Evolutionary conservation across 2,888 invertebrate genomes (phyloP), one percentile per base, ranked within the genome.

Genomic region (Agrotis ipsilon): DNA sequence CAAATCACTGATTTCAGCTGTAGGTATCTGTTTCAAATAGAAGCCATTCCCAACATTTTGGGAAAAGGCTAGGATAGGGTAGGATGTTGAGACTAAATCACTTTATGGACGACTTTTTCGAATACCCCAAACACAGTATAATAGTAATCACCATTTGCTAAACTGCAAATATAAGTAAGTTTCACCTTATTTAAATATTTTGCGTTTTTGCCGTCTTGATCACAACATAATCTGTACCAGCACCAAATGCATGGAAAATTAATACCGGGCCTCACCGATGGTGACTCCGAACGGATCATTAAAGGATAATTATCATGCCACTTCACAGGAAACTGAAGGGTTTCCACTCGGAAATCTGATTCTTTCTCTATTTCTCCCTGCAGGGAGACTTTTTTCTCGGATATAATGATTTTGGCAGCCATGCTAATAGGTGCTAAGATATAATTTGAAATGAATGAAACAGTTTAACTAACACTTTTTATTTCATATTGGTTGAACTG

Each of bases 241-340:
- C 89, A 88, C 82, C 86, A 90, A 92, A 93, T 94, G 94, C 92
- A 94, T 91, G 91, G 86, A 90, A 89, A 89, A 93, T 93, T 92
- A 94, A 94, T 93, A 92, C 92, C 86, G 88, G 86, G 89, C 90
- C 87, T 89, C 87, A 87, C 91, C 94, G 92, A 94, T 94, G 92
- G 90, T 89, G 91, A 87, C 90, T 88, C 89, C 92, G 91, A 92
- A 92, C 92, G 92, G 61, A 95, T 95, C 94, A 94, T 95, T 95
- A 94, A 87, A 90, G 92, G 92, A 94, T 92, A 95, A 96, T 95
- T 95, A 94, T 94, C 91, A 91, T 91, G 92, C 92, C 94, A 93
- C 94, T 95, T 91, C 89, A 91, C 92, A 89, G 91, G 91, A 92
- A 91, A 82, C 93, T 92, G 91, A 88, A 93, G 94, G 91, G 92